Percentiles rank a stretch among this genome's conserved stretches.
Conservation (phyloP, 2,888 invertebrate species). For the Caradrina clavipalpis region DNA sequence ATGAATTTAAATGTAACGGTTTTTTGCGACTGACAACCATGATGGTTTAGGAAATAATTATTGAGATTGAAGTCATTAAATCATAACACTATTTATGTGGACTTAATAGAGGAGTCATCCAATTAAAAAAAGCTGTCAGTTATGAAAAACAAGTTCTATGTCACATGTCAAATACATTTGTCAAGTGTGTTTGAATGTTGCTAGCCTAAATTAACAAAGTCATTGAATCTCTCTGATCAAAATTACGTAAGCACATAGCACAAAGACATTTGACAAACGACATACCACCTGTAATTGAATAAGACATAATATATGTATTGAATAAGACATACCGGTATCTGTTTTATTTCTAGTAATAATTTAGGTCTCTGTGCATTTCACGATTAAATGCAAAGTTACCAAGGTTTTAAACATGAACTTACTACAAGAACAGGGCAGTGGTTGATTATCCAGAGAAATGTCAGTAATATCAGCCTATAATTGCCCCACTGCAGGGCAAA, state of each 20-base stretch:
- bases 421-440: no score
- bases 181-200: no score
- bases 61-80: background rate
- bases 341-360: slow-evolving; percentile 4
- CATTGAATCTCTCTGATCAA: no score
- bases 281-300: background rate
- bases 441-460: no score
- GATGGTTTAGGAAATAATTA: background rate
- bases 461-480: no score
- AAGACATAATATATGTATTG: slow-evolving; percentile 13
- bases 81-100: no score
- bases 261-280: background rate
- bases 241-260: no score
- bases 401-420: background rate
- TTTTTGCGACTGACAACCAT: slow-evolving; percentile 32
- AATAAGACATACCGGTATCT: slow-evolving; percentile 7
- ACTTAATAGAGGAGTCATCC: background rate
- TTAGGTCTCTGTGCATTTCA: slow-evolving; percentile 18
- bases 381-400: slow-evolving; percentile 8
- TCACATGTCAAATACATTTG: no score
- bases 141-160: no score
- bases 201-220: no score
- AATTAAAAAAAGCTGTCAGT: slow-evolving; percentile 17
- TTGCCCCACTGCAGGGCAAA: no score
- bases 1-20: slow-evolving; percentile 12